Conservation (phyloP, 2,113 vertebrate genomes). For the Charina bottae region DNA sequence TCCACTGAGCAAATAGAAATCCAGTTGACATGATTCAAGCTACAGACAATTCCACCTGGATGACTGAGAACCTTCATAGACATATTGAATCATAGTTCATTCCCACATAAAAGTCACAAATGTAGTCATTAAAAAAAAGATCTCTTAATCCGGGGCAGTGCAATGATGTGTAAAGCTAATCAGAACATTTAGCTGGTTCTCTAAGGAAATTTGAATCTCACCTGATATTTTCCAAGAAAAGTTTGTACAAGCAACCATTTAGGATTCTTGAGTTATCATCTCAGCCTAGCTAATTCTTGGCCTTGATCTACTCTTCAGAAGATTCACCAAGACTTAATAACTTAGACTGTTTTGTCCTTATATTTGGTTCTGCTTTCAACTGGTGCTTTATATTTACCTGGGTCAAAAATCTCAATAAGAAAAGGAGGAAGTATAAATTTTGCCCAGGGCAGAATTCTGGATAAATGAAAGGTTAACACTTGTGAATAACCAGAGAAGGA, state of each 20-base stretch:
- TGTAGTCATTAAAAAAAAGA: background rate
- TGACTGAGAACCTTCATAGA: no score
- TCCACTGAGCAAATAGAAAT: no score
- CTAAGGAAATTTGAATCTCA: background rate
- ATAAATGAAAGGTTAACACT: background rate
- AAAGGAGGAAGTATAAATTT: background rate
- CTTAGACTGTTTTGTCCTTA: background rate
- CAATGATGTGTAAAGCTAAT: background rate
- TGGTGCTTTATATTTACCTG: background rate
- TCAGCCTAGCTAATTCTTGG: background rate
- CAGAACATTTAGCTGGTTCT: background rate
- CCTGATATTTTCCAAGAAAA: background rate
- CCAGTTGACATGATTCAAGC: no score
- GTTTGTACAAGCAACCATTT: background rate
- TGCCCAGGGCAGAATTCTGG: background rate
- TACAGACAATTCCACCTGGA: no score
- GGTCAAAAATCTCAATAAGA: background rate
- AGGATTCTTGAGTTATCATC: background rate
- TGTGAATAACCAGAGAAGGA: background rate
- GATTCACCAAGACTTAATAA: background rate
- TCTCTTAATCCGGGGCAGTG: background rate
- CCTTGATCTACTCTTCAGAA: background rate
- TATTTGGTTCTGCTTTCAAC: background rate
- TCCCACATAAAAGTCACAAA: background rate
- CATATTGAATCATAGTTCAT: background rate